Evolutionary conservation across 2,888 invertebrate species (phyloP), one percentile per base, ranked within the genome.

Genomic region (Drosophila bunnanda): DNA sequence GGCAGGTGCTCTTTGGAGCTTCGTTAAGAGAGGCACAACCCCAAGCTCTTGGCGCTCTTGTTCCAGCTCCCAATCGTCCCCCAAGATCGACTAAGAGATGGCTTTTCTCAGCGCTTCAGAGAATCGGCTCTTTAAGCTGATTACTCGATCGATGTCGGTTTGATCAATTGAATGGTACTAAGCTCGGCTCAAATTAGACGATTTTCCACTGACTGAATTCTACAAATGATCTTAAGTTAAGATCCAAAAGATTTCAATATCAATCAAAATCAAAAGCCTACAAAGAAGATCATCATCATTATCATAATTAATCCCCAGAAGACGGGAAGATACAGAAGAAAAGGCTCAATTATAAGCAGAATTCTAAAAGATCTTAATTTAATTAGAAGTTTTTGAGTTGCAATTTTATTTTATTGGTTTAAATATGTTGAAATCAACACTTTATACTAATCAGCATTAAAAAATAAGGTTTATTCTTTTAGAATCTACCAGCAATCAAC

Each of bases 1-100:
- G 66, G 80, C 86, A 82, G 88, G 86, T 88, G 74, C 82, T 83
- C 88, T 85, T 82, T 48, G 41, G n/a, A 17, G 44, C 46, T 20
- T 6, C 13, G 2, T 13, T 48, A 88, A 84, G 87, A 84, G 82
- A 38, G 78, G 71, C 71, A 13, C 71, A 13, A 7, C 54, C 20
- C 32, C 25, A 46, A 39, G 32, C 39, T 39, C 58, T 58, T 13
- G 30, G 22, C 10, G 30, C 36, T 48, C 71, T 78, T 81, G 65
- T 73, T 74, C 57, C 71, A 48, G 57, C 66, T 80, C 65, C 68
- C 81, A 72, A 50, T 54, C 46, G 84, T 84, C 20, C 59, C 82
- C 59, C 82, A 48, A 58, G 7, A 7, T 8, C 2, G n/a, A 4
- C 30, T 57, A 36, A 70, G 61, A 54, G 71, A 48, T 48, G 3